Percentiles rank a stretch among this genome's conserved stretches.
Evolutionary conservation across 2,113 vertebrate species (phyloP).

Genomic region (Mola mola): DNA sequence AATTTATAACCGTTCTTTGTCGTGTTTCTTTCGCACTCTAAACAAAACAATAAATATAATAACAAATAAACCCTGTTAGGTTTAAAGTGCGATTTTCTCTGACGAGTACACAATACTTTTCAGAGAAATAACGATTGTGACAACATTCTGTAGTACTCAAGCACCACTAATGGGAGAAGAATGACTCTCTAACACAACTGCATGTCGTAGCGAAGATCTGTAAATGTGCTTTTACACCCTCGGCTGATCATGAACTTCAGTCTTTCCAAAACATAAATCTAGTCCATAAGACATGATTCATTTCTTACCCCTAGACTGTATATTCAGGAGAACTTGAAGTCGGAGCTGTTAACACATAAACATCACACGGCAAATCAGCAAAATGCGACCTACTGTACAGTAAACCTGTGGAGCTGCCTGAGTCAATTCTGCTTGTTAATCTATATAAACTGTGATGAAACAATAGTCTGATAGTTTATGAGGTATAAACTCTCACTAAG

Average conservation of each 20-base stretch:
- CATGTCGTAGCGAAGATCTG: conserved; percentile 1
- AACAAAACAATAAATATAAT: conserved; percentile 24
- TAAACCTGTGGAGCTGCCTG: no score
- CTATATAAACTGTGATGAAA: conserved; percentile 8
- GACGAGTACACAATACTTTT: conserved; percentile 23
- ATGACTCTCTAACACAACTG: background rate
- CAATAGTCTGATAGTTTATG: no score
- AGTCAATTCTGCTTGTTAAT: conserved; percentile 1
- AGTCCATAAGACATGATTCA: conserved; percentile 9
- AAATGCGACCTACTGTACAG: no score
- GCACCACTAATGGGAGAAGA: conserved; percentile 45
- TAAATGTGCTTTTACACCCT: conserved; percentile 15
- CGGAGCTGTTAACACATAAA: conserved; percentile 4
- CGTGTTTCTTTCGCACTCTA: conserved; percentile 22
- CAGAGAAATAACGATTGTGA: conserved; percentile 43
- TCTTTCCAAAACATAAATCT: background rate
- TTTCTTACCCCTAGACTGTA: conserved; percentile 5
- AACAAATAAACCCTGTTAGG: conserved; percentile 18
- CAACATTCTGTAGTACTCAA: conserved; percentile 31
- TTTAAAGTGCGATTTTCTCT: conserved; percentile 32
- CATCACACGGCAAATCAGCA: no score
- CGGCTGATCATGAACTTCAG: conserved; percentile 5
- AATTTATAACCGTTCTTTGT: conserved; percentile 26
- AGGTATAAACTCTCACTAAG: no score
- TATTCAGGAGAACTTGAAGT: conserved; percentile 16